phyloP scores from a whole-genome alignment of 92 coral and sea anemone genomes.

The Paragorgia papillata region DNA sequence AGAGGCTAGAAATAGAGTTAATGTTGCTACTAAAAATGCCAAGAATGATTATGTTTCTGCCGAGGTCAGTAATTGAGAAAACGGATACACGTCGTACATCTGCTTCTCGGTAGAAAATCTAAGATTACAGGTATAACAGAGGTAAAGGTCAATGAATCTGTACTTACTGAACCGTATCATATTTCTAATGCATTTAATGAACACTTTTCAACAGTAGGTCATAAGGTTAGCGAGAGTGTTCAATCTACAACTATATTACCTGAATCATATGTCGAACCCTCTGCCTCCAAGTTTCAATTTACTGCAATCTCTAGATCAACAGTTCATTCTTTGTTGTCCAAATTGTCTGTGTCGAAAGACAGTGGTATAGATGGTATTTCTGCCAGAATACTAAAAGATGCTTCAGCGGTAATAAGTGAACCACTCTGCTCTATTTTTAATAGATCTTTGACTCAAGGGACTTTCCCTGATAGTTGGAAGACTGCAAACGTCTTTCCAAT shows the following conservation, averaged over 20 bases:
- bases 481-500: background rate
- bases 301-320: background rate
- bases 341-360: background rate
- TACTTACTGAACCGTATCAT: slow-evolving; percentile 5
- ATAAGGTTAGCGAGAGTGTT: background rate
- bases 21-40: slow-evolving; percentile 43
- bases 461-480: background rate
- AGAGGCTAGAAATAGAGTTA: slow-evolving; percentile 10
- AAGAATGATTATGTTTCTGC: slow-evolving; percentile 44
- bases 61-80: background rate
- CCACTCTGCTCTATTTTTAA: background rate
- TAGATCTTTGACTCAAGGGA: background rate
- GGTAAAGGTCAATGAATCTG: slow-evolving; percentile 10
- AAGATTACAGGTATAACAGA: slow-evolving; percentile 10
- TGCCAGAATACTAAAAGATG: background rate
- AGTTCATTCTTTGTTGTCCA: background rate
- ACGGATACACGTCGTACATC: too few species aligned
- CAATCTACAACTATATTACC: background rate
- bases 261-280: background rate
- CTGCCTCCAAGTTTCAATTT: background rate
- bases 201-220: slow-evolving; percentile 31
- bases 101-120: slow-evolving; percentile 8
- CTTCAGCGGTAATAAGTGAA: background rate
- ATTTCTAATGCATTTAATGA: slow-evolving; percentile 45
- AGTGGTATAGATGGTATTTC: background rate